Evolutionary conservation across 30 jellyfish, hydroid and myxozoan genomes (phyloP), one percentile per base, ranked within the genome.

Genomic region (Aurelia sp.): DNA sequence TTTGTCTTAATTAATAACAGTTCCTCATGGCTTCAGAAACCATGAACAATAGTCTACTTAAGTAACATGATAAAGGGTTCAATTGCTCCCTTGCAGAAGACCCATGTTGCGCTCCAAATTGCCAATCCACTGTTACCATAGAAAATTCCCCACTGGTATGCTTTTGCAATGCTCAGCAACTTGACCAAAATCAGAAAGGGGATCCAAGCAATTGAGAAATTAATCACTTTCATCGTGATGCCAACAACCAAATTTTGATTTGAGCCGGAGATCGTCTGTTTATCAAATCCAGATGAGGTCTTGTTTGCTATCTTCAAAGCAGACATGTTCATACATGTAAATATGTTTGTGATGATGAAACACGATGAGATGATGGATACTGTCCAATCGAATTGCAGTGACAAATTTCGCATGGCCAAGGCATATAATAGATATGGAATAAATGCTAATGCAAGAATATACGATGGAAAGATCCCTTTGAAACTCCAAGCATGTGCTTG

Each of bases 51-150:
- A 10, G 20, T 17, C 50, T 44, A 37, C 21, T 27, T 10, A 72
- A 72, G 40, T 16, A 37, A 19, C 20, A 11, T 40, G 31, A 19
- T 12, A 9, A 74, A 22, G 18, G 60, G 44, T n/a, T 30, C 77
- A 22, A 60, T 15, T 23, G 78, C 50, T 22, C 84, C 84, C 76
- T 65, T 65, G 62, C 67, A 23, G 17, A 81, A 52, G 21, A 52
- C 67, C 84, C 83, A 53, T 6, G 91, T 81, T 10, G 33, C 76
- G 6, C 79, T 52, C 66, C 75, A 81, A n/a, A n/a, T 23, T 11
- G 67, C 30, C 4, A 48, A 31, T 13, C 9, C 37, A 21, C 17
- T 17, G 27, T 64, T 79, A 73, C 23, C 11, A 23, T n/a, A 62
- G 0, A 30, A 7, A 1, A 53, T 44, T 7, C 10, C 15, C 55